Percentiles rank a stretch among this genome's conserved stretches.
phyloP scores from a whole-genome alignment of 2,797 vertebrate species.

The Anniella stebbinsi region DNA sequence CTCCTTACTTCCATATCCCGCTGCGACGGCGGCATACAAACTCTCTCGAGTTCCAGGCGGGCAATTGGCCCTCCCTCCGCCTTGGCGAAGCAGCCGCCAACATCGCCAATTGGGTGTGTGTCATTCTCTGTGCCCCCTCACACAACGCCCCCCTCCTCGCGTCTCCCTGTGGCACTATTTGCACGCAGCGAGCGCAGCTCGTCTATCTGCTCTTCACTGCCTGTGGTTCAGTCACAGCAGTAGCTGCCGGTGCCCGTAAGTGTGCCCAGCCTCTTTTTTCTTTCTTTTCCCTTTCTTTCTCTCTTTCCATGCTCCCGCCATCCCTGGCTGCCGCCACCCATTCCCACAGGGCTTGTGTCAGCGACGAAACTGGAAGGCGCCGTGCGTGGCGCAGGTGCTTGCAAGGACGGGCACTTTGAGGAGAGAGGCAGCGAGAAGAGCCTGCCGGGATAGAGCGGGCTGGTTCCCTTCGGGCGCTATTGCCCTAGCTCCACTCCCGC shows the following conservation, averaged over 20 bases:
- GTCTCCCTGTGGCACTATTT: constrained; percentile 8
- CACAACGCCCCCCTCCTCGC: neutral
- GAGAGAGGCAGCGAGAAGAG: no score
- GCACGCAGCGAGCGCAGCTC: neutral
- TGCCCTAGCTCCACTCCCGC: neutral
- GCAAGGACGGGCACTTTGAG: neutral
- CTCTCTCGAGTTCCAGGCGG: constrained; percentile 30
- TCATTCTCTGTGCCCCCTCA: constrained; percentile 39
- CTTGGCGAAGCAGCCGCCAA: neutral
- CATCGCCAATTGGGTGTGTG: neutral
- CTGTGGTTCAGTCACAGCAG: constrained; percentile 49
- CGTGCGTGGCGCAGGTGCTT: neutral
- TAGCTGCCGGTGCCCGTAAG: constrained; percentile 63
- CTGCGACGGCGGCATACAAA: neutral
- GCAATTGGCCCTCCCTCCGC: neutral
- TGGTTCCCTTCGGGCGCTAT: neutral
- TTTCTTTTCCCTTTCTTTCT: no score
- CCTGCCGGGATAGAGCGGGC: neutral
- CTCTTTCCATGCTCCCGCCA: neutral
- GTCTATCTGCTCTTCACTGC: constrained; percentile 43
- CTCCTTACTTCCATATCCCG: neutral
- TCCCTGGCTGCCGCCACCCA: neutral
- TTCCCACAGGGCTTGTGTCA: neutral
- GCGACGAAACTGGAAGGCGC: neutral
- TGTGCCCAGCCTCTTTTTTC: constrained; percentile 51